A percentile compares a stretch with the other conserved stretches of the same genome.
Conservation (phyloP, 2,797 vertebrate species). For the Salarias fasciatus region DNA sequence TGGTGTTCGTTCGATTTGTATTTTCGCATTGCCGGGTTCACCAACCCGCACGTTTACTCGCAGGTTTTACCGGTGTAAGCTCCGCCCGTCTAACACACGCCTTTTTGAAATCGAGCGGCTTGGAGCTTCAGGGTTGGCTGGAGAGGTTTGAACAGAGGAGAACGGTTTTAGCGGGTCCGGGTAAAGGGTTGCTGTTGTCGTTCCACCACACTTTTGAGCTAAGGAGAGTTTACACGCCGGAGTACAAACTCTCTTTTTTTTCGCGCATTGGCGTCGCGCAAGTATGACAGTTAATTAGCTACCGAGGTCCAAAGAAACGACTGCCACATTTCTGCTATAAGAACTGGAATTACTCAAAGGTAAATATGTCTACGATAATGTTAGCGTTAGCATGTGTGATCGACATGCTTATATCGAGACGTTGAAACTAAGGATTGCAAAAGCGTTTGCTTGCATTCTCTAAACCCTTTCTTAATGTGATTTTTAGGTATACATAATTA, state of each 20-base stretch:
- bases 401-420: not conserved
- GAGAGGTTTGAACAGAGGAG: constrained; percentile 53
- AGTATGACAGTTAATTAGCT: constrained; percentile 38
- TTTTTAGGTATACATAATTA: too few species aligned
- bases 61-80: rapidly evolving
- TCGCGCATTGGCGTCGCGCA: not conserved
- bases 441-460: too few species aligned
- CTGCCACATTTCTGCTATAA: not conserved
- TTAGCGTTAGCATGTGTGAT: not conserved
- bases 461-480: too few species aligned
- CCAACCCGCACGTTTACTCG: rapidly evolving
- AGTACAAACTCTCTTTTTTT: not conserved
- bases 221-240: not conserved
- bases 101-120: rapidly evolving
- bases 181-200: not conserved
- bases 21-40: rapidly evolving
- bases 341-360: constrained; percentile 41
- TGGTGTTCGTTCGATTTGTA: not conserved
- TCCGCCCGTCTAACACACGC: not conserved
- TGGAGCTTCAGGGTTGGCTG: constrained; percentile 54
- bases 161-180: constrained; percentile 72
- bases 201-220: not conserved
- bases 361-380: constrained; percentile 17
- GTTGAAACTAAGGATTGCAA: too few species aligned
- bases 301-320: constrained; percentile 8